A percentile compares a stretch with the other conserved stretches of the same genome.
phyloP scores from a whole-genome alignment of 2,888 invertebrate species.

The Trissolcus brochymenae region DNA sequence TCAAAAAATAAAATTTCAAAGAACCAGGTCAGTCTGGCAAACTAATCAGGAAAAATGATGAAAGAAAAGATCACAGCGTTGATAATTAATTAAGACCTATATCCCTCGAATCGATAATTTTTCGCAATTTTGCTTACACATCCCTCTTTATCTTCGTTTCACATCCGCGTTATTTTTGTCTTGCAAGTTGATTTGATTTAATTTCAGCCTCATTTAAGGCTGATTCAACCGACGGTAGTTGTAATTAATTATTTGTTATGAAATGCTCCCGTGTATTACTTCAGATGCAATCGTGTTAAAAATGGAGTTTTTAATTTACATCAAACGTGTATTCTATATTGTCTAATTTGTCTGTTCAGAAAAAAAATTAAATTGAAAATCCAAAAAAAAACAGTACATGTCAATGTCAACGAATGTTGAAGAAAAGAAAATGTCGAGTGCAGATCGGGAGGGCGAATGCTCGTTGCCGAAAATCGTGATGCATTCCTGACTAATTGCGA shows the following conservation, averaged over 20 bases:
- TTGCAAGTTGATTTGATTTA: slow-evolving; percentile 30
- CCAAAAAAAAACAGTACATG: too few species aligned
- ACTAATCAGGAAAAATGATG: slow-evolving; percentile 19
- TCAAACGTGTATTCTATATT: too few species aligned
- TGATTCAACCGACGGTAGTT: slow-evolving; percentile 9
- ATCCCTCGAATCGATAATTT: slow-evolving; percentile 31
- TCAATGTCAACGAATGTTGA: neutral
- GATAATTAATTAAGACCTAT: slow-evolving; percentile 32
- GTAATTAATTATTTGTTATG: slow-evolving; percentile 23
- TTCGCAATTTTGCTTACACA: slow-evolving; percentile 25
- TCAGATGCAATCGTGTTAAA: neutral
- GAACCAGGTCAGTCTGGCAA: slow-evolving; percentile 8
- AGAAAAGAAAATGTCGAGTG: slow-evolving; percentile 1
- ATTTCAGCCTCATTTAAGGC: slow-evolving; percentile 25
- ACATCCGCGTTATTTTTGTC: slow-evolving; percentile 20
- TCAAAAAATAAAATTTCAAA: neutral
- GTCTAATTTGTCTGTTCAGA: neutral
- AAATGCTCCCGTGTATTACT: neutral
- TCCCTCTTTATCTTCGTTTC: slow-evolving; percentile 29
- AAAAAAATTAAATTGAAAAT: too few species aligned
- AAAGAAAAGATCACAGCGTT: slow-evolving; percentile 6
- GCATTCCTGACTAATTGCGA: slow-evolving; percentile 55
- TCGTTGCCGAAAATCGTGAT: slow-evolving; percentile 31
- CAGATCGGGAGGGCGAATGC: slow-evolving; percentile 23
- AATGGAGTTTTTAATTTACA: neutral